These are phyloP conservation scores for Pemphredon lugubris DNA, from an alignment of 2,888 invertebrate species.

Conservation along the genomic window DNA sequence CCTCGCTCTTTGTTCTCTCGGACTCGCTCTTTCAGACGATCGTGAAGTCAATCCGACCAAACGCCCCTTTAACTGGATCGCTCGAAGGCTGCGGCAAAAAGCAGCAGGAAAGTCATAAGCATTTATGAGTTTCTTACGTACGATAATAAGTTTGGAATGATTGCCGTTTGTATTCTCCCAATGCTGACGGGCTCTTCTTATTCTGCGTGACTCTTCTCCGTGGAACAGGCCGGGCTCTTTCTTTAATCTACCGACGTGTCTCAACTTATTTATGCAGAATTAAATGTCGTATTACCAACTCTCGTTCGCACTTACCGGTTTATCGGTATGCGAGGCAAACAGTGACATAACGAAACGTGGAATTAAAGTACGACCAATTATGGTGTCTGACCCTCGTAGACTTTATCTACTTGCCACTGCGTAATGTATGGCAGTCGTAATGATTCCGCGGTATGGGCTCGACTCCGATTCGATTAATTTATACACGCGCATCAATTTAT, in stretches of 20 bases:
- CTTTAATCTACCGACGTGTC: not conserved
- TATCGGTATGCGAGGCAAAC: not conserved
- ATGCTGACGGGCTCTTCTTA: constrained; percentile 44
- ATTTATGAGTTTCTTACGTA: constrained; percentile 71
- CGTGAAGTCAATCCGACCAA: constrained; percentile 49
- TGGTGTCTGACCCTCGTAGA: constrained; percentile 30
- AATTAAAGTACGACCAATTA: not conserved
- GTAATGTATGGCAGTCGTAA: constrained; percentile 25
- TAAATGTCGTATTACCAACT: constrained; percentile 36
- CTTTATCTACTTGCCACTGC: constrained; percentile 30
- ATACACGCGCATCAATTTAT: no score
- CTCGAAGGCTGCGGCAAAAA: constrained; percentile 58
- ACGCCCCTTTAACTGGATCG: constrained; percentile 62
- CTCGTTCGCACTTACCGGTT: constrained; percentile 35
- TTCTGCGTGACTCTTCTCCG: not conserved
- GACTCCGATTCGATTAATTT: constrained; percentile 29
- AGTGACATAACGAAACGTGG: not conserved
- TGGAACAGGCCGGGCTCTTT: not conserved
- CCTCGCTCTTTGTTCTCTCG: constrained; percentile 10
- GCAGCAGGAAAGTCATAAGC: constrained; percentile 62
- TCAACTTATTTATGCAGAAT: constrained; percentile 7
- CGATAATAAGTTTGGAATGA: constrained; percentile 69
- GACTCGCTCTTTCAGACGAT: constrained; percentile 25
- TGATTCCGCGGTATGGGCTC: constrained; percentile 22
- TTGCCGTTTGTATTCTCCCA: constrained; percentile 58